phyloP scores from a whole-genome alignment of 2,797 vertebrate species.

The Tamandua tetradactyla region DNA sequence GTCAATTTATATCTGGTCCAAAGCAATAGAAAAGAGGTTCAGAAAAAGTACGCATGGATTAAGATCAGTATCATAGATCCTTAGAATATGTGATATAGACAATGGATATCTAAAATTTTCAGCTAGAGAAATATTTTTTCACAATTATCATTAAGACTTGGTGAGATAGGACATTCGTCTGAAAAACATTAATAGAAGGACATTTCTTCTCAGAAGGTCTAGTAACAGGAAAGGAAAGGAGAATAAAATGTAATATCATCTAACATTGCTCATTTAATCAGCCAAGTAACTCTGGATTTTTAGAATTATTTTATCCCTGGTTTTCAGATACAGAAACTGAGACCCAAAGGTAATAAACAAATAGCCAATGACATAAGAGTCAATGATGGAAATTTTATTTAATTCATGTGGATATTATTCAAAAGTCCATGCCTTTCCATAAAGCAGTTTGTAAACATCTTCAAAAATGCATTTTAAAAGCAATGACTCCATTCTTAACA shows the following conservation, averaged over 20 bases:
- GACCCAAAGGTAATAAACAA: not conserved
- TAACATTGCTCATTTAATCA: not conserved
- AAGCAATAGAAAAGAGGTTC: not conserved
- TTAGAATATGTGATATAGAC: not conserved
- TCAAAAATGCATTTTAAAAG: not conserved
- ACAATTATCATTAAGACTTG: not conserved
- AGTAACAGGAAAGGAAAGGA: not conserved
- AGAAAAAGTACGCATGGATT: not conserved
- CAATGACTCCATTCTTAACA: not conserved
- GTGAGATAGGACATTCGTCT: not conserved
- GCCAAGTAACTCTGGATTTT: not conserved
- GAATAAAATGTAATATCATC: not conserved
- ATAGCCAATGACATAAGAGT: not conserved
- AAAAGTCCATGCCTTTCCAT: not conserved
- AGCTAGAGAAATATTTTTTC: not conserved
- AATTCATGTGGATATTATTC: not conserved
- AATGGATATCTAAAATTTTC: not conserved
- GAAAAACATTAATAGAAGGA: not conserved
- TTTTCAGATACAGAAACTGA: not conserved
- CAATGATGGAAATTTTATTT: too few species aligned
- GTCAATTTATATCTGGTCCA: not conserved
- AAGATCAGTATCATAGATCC: not conserved
- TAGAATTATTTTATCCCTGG: not conserved
- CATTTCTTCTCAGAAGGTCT: not conserved
- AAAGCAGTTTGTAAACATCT: not conserved